Conservation (phyloP, 2,888 invertebrate species). For the Brachypalpus laphriformis region DNA sequence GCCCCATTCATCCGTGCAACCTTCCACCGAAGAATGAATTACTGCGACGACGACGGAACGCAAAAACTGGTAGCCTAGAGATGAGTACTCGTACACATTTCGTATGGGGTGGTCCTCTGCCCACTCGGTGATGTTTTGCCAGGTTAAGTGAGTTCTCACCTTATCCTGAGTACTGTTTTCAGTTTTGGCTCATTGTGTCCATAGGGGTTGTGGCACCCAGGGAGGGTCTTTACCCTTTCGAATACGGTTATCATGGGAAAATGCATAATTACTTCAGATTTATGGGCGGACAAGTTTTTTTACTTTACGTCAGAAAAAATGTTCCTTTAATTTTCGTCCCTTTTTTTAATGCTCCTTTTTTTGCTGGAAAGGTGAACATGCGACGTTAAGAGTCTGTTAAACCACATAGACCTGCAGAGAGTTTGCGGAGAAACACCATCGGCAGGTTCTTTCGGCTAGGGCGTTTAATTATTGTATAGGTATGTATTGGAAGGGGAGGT, state of each 20-base stretch:
- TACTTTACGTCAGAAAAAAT: conserved; percentile 24
- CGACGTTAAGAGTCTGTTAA: conserved; percentile 30
- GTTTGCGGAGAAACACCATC: background rate
- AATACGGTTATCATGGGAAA: conserved; percentile 39
- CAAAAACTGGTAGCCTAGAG: background rate
- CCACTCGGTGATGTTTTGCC: conserved; percentile 28
- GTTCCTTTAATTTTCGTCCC: conserved; percentile 24
- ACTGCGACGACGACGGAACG: conserved; percentile 36
- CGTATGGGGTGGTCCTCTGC: background rate
- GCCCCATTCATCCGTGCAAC: conserved; percentile 26
- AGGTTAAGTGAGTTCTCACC: conserved; percentile 64
- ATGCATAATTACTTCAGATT: conserved; percentile 66
- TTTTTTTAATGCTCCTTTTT: conserved; percentile 17
- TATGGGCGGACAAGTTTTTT: conserved; percentile 30
- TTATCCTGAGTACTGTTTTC: conserved; percentile 48
- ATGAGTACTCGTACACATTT: conserved; percentile 25
- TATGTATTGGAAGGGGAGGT: conserved; percentile 1
- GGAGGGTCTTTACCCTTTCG: conserved; percentile 29
- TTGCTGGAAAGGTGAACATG: background rate
- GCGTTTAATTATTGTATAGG: conserved; percentile 28
- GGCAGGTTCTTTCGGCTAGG: conserved; percentile 1
- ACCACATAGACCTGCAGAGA: background rate
- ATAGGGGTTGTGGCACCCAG: background rate
- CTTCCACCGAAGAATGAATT: conserved; percentile 41
- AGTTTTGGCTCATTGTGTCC: conserved; percentile 50